A percentile compares a stretch with the other conserved stretches of the same genome.
Conservation (phyloP, 2,888 invertebrate genomes). For the Incurvaria masculella region DNA sequence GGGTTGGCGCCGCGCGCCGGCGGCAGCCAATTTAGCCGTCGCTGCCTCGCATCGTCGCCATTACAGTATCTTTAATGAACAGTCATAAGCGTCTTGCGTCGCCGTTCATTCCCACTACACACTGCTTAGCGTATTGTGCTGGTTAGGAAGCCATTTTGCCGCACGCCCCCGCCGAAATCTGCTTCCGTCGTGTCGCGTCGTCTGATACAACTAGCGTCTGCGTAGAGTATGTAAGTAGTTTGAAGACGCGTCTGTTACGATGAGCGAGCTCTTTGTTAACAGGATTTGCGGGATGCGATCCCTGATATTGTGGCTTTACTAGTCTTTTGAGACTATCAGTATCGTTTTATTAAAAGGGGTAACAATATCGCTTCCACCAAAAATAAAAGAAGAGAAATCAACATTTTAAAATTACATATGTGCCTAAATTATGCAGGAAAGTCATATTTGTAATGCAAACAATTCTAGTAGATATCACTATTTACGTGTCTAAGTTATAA, state of each 20-base stretch:
- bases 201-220: no score
- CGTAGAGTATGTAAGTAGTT: neutral
- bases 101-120: conserved; percentile 19
- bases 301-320: no score
- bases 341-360: no score
- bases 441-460: no score
- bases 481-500: no score
- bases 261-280: neutral
- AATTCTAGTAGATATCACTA: no score
- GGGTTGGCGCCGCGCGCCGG: neutral
- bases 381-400: no score
- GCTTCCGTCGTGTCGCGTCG: neutral
- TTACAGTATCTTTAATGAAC: conserved; percentile 56
- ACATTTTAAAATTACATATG: no score
- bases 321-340: no score
- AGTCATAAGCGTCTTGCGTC: conserved; percentile 36
- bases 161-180: neutral
- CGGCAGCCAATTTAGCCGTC: conserved; percentile 35
- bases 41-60: conserved; percentile 46
- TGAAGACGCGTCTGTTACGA: neutral
- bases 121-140: conserved; percentile 43
- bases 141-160: conserved; percentile 9
- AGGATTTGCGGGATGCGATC: no score
- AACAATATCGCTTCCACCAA: no score
- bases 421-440: no score